These are phyloP conservation scores for Incurvaria masculella DNA, from an alignment of 2,888 invertebrate genomes.

Conservation along the genomic window DNA sequence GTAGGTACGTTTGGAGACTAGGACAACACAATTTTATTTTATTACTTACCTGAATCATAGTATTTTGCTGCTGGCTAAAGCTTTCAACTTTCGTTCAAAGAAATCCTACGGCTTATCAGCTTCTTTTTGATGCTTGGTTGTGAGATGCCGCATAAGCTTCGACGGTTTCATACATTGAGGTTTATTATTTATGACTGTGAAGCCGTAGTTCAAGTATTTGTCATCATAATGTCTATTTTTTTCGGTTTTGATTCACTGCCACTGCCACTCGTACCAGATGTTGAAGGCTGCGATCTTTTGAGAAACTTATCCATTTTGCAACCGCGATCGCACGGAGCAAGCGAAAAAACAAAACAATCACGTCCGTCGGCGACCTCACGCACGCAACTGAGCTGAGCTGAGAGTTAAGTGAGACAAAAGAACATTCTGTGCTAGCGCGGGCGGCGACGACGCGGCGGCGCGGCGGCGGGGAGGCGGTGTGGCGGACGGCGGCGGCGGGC, in stretches of 20 bases:
- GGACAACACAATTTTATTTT: background rate
- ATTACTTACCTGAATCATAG: background rate
- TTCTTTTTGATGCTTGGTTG: conserved; percentile 14
- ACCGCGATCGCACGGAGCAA: conserved; percentile 3
- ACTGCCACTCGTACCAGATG: conserved; percentile 6
- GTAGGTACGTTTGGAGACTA: background rate
- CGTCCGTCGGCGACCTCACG: background rate
- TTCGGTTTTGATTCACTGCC: conserved; percentile 3
- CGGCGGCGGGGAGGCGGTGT: no score
- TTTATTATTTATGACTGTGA: conserved; percentile 12
- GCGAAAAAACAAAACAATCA: conserved; percentile 1
- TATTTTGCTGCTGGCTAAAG: conserved; percentile 7
- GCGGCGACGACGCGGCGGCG: background rate
- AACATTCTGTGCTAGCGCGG: conserved; percentile 1
- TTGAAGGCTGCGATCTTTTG: conserved; percentile 12
- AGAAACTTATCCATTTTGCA: conserved; percentile 12
- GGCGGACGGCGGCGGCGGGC: no score
- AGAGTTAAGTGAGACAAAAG: conserved; percentile 3
- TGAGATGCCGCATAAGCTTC: conserved; percentile 14
- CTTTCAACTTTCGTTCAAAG: conserved; percentile 13
- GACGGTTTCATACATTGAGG: conserved; percentile 15
- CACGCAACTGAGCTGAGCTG: no score
- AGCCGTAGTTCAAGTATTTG: conserved; percentile 12
- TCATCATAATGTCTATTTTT: conserved; percentile 10
- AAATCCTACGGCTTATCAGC: conserved; percentile 10